Percentiles rank a stretch among this genome's conserved stretches.
Conservation (phyloP, 2,113 vertebrate species). For the Danionella cerebrum region DNA sequence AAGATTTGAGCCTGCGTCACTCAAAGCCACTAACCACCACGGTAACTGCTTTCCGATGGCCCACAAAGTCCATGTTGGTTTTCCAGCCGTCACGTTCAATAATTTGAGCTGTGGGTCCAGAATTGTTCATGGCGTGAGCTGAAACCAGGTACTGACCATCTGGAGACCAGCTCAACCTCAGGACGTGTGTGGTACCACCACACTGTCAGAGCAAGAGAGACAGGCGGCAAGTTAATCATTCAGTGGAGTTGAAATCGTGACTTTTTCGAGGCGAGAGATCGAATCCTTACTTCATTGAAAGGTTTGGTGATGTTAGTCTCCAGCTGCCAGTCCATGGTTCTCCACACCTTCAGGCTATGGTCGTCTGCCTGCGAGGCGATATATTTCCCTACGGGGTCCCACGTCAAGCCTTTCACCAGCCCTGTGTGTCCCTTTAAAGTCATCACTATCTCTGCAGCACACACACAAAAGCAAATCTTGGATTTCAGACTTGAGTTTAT, state of each 20-base stretch:
- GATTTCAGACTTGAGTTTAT: neutral
- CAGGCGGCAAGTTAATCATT: neutral
- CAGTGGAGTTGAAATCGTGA: neutral
- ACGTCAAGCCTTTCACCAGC: slow-evolving; percentile 92
- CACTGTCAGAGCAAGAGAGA: slow-evolving; percentile 62
- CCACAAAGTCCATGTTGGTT: slow-evolving; percentile 98
- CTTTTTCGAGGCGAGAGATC: neutral
- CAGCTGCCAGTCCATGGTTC: slow-evolving; percentile 94
- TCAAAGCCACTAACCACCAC: slow-evolving; percentile 93
- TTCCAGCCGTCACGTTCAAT: slow-evolving; percentile 97
- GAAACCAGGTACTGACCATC: slow-evolving; percentile 97
- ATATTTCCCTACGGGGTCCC: slow-evolving; percentile 97
- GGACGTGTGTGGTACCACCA: slow-evolving; percentile 91
- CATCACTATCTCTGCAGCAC: slow-evolving; percentile 79
- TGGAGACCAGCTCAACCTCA: slow-evolving; percentile 96
- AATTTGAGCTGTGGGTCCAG: slow-evolving; percentile 95
- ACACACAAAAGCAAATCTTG: neutral
- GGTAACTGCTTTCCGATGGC: slow-evolving; percentile 94
- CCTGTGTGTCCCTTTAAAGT: slow-evolving; percentile 90
- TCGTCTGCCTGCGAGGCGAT: slow-evolving; percentile 97
- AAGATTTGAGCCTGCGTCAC: no score
- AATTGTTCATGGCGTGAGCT: slow-evolving; percentile 99
- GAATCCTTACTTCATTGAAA: slow-evolving; percentile 79
- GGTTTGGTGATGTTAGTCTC: slow-evolving; percentile 97
- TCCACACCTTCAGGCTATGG: slow-evolving; percentile 92